Conservation (phyloP, 2,797 vertebrate species). For the Pseudomugil tenellus region DNA sequence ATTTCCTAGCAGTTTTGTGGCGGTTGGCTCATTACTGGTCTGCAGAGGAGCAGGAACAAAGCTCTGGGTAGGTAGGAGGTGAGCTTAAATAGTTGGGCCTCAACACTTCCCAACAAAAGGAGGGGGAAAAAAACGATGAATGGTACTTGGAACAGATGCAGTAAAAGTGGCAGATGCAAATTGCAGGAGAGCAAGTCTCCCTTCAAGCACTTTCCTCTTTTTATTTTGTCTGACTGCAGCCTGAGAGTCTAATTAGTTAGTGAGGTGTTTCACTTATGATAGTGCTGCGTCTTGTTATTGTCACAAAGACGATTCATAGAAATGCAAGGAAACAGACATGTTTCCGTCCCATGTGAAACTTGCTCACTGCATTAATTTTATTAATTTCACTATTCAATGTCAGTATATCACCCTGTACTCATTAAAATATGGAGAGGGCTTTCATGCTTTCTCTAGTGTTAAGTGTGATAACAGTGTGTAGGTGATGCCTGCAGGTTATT, state of each 20-base stretch:
- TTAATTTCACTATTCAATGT: conserved; percentile 49
- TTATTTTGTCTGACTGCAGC: conserved; percentile 78
- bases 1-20: conserved; percentile 97
- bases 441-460: conserved; percentile 39
- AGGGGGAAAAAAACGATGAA: conserved; percentile 84
- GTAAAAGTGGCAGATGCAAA: conserved; percentile 90
- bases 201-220: conserved; percentile 81
- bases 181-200: conserved; percentile 76
- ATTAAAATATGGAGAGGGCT: conserved; percentile 27
- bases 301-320: conserved; percentile 66
- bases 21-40: conserved; percentile 96
- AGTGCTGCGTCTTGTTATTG: conserved; percentile 73
- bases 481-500: conserved; percentile 59
- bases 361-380: conserved; percentile 56
- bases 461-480: conserved; percentile 45
- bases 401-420: conserved; percentile 58
- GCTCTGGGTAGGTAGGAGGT: conserved; percentile 94
- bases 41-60: conserved; percentile 94
- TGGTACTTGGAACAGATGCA: conserved; percentile 92
- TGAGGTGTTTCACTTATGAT: conserved; percentile 80
- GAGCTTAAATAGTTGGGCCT: conserved; percentile 95
- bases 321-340: conserved; percentile 65
- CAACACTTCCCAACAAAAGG: conserved; percentile 86
- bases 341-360: conserved; percentile 64
- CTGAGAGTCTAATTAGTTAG: conserved; percentile 82